Evolutionary conservation across 2,888 invertebrate genomes (phyloP).

Genomic region (Zaprionus obscuricornis): DNA sequence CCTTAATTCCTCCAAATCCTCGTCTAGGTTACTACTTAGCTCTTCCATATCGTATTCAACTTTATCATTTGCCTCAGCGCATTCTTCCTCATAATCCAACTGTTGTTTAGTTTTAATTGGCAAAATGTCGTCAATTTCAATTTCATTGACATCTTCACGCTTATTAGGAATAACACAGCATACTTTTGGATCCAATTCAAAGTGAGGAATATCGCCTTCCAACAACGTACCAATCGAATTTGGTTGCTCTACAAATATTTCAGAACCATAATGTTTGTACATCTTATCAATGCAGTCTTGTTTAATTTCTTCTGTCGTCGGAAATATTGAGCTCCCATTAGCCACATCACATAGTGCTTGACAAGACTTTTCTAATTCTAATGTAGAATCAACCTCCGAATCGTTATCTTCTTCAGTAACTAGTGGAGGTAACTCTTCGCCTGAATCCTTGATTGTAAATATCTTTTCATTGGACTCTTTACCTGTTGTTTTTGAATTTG

Average conservation of each 20-base stretch:
- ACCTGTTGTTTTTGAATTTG: too few relatives aligned
- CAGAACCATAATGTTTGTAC: conserved; percentile 34
- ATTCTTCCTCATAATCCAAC: conserved; percentile 54
- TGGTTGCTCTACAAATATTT: conserved; percentile 14
- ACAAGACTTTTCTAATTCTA: conserved; percentile 26
- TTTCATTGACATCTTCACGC: neutral
- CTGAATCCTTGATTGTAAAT: neutral
- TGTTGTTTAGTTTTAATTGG: conserved; percentile 26
- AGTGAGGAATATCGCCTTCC: neutral
- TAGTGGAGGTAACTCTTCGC: neutral
- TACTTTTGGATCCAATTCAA: conserved; percentile 4
- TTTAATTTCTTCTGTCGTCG: conserved; percentile 32
- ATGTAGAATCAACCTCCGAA: conserved; percentile 22
- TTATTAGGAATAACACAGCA: neutral
- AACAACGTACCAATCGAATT: conserved; percentile 20
- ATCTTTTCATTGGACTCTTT: neutral
- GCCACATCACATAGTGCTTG: conserved; percentile 20
- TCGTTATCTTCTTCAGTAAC: conserved; percentile 11
- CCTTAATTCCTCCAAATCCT: conserved; percentile 56
- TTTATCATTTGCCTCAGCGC: conserved; percentile 52
- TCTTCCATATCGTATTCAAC: conserved; percentile 61
- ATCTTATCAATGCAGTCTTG: conserved; percentile 35
- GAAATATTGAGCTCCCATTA: too few relatives aligned
- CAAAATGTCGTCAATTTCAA: neutral
- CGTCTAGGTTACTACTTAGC: conserved; percentile 52